Evolutionary conservation across 2,888 invertebrate genomes (phyloP).

Genomic region (Dasysyrphus albostriatus): DNA sequence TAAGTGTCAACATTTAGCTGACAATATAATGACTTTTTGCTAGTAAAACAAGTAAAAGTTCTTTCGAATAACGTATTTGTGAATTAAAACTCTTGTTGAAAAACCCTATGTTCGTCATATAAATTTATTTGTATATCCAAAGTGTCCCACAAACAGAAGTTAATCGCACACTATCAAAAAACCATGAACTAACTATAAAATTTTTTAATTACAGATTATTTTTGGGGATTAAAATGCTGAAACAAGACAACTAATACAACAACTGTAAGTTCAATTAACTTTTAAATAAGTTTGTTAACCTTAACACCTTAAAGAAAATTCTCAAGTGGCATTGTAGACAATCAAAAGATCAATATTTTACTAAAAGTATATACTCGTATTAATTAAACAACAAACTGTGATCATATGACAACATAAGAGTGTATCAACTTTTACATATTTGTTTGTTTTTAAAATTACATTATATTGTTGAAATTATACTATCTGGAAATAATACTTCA

Average conservation of each 20-base stretch:
- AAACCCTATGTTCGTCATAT: not conserved
- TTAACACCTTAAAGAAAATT: slow-evolving; percentile 24
- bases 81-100: too few relatives aligned
- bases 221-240: slow-evolving; percentile 43
- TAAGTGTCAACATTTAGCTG: too few relatives aligned
- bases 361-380: not conserved
- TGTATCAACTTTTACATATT: not conserved
- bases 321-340: slow-evolving; percentile 31
- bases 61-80: too few relatives aligned
- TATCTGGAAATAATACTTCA: not conserved
- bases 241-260: slow-evolving; percentile 15
- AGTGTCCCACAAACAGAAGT: not conserved
- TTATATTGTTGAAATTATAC: not conserved
- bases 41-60: too few relatives aligned
- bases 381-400: not conserved
- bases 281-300: not conserved
- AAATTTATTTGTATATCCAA: not conserved
- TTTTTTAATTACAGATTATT: slow-evolving; percentile 36
- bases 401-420: slow-evolving; percentile 22
- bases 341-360: slow-evolving; percentile 22
- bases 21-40: too few relatives aligned
- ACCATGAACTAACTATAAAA: not conserved
- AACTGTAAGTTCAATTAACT: slow-evolving; percentile 44
- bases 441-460: slow-evolving; percentile 44
- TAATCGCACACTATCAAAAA: not conserved